A percentile compares a stretch with the other conserved stretches of the same genome.
These are phyloP conservation scores for Bradypodion pumilum DNA, from an alignment of 2,797 vertebrate species.

Conservation along the genomic window DNA sequence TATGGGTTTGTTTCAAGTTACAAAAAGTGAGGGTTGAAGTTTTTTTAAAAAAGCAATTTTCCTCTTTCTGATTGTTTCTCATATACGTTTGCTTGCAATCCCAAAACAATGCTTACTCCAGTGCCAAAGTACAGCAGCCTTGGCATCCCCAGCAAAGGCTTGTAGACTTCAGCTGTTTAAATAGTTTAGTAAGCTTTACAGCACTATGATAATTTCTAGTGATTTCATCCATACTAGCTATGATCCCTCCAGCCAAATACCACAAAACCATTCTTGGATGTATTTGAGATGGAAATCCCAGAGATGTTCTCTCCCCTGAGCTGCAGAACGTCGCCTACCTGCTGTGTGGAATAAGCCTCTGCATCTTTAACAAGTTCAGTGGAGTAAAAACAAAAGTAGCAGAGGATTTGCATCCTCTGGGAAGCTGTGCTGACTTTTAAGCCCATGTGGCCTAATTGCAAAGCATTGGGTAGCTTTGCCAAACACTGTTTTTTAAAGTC, in stretches of 20 bases:
- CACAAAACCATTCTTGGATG: not conserved
- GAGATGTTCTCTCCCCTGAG: constrained; percentile 13
- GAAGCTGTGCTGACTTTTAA: not conserved
- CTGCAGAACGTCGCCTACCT: constrained; percentile 22
- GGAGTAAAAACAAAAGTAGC: not conserved
- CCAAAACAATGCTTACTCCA: not conserved
- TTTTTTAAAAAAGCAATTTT: too few relatives aligned
- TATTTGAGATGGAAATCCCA: not conserved
- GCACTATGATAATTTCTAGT: not conserved
- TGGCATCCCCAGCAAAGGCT: not conserved
- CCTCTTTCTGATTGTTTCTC: not conserved
- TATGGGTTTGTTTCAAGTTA: too few relatives aligned
- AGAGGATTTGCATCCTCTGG: not conserved
- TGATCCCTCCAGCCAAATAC: not conserved
- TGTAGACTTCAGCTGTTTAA: not conserved
- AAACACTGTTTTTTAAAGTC: constrained; percentile 54
- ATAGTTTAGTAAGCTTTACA: not conserved
- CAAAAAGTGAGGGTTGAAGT: too few relatives aligned
- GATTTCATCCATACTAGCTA: not conserved
- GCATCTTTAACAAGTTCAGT: not conserved
- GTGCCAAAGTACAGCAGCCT: too few relatives aligned
- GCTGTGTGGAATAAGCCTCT: not conserved
- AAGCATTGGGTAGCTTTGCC: constrained; percentile 42
- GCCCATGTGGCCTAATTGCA: constrained; percentile 18
- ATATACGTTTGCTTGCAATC: not conserved